These are phyloP conservation scores for Smutsia temminckii DNA, from an alignment of 2,797 vertebrate species.

Conservation along the genomic window DNA sequence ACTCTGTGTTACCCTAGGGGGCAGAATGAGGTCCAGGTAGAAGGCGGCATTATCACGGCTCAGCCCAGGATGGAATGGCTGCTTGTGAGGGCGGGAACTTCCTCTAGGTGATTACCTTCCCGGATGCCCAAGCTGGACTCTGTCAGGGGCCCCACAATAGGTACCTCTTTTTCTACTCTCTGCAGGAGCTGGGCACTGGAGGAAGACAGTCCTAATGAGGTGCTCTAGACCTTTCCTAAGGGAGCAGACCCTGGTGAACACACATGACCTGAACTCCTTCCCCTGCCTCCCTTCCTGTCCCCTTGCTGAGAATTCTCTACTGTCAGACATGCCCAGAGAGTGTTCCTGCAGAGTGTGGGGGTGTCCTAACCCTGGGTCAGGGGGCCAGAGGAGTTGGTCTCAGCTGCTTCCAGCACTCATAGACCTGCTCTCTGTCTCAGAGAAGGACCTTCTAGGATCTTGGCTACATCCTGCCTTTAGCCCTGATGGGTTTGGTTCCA, in stretches of 20 bases:
- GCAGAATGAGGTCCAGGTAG: background rate
- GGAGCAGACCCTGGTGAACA: background rate
- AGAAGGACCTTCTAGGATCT: background rate
- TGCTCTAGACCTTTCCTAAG: background rate
- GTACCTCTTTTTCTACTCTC: background rate
- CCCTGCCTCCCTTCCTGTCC: background rate
- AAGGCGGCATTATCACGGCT: background rate
- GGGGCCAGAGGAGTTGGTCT: background rate
- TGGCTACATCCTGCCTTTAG: background rate
- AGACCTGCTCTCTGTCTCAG: background rate
- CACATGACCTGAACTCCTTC: background rate
- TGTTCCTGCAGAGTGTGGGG: background rate
- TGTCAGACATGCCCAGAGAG: background rate
- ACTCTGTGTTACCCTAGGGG: background rate
- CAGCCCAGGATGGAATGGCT: background rate
- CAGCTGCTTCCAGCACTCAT: background rate
- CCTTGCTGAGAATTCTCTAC: background rate
- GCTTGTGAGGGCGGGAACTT: background rate
- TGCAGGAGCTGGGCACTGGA: background rate
- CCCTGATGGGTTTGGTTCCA: background rate
- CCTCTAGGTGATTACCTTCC: background rate
- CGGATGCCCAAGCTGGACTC: background rate
- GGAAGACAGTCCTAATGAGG: background rate
- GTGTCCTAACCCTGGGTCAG: background rate
- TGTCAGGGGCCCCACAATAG: background rate